Evolutionary conservation across 2,888 invertebrate genomes (phyloP), one percentile per base, ranked within the genome.

Genomic region (Sminthurinus aureus): DNA sequence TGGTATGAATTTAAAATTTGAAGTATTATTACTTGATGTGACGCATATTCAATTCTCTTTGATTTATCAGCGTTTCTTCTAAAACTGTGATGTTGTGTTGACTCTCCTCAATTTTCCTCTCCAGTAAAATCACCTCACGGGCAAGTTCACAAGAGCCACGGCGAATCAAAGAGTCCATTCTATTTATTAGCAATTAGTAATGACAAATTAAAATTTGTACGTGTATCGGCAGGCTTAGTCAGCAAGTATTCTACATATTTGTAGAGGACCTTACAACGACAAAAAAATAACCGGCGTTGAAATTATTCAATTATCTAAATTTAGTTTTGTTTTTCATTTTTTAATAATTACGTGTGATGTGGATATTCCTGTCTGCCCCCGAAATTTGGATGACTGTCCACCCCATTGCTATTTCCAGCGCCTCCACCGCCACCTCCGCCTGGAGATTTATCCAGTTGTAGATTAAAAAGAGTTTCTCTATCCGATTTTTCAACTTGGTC

Each of bases 401-500:
- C 50, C 15, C 22, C 9, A 15, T 38, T 20, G 18, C 24, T n/a
- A 13, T 8, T 11, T 22, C 11, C 18, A 24, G 18, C 24, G 12
- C 18, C 20, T 9, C 26, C 77, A 20, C 6, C 50, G 51, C 38
- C 51, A 67, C 24, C 24, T 4, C 67, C 66, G 2, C 6, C 76
- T 15, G 78, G 66, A 24, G 26, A 51, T 20, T 50, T 84, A 24
- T 79, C 82, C 20, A 83, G 51, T 50, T 83, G 81, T 22, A 85
- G 64, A 73, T 82, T 81, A 75, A 88, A 87, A 4, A 87, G 79
- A 6, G 85, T 87, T 74, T 87, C 87, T 58, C 87, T 82, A 79
- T 88, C 88, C 2, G 87, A 84, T 84, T 92, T 92, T 79, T 94
- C 94, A 0, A 94, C 93, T 90, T 93, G 93, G 89, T 94, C 94